Evolutionary conservation across 2,888 invertebrate species (phyloP).

Genomic region (Dasypogon diadema): DNA sequence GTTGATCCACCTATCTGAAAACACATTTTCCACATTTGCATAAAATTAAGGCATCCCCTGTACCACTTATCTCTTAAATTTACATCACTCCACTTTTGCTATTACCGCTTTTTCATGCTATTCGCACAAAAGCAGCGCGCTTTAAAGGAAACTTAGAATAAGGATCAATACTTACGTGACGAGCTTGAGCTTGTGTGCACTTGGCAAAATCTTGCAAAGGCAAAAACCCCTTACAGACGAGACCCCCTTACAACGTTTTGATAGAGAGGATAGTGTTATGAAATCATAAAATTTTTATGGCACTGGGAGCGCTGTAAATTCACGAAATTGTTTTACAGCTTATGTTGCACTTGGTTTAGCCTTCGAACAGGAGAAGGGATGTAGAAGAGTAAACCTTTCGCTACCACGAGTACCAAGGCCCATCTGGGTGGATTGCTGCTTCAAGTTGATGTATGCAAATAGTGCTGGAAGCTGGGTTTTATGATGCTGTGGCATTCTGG

Average conservation of each 20-base stretch:
- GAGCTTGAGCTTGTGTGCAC: constrained; percentile 19
- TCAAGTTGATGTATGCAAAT: constrained; percentile 39
- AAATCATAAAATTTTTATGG: constrained; percentile 47
- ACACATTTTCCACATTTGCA: constrained; percentile 37
- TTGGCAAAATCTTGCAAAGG: constrained; percentile 11
- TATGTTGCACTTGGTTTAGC: neutral
- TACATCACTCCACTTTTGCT: constrained; percentile 21
- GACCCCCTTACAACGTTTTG: constrained; percentile 11
- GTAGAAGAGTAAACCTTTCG: neutral
- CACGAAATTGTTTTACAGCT: constrained; percentile 41
- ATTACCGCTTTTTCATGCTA: constrained; percentile 2
- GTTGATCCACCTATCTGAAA: constrained; percentile 42
- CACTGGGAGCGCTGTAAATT: constrained; percentile 32
- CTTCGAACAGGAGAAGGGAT: neutral
- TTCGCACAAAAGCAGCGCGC: neutral
- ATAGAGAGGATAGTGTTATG: constrained; percentile 41
- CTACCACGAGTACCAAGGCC: neutral
- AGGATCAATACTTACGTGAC: constrained; percentile 20
- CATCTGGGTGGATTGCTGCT: neutral
- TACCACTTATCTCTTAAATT: constrained; percentile 34
- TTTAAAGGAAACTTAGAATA: constrained; percentile 11
- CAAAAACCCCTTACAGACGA: neutral
- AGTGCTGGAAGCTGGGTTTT: constrained; percentile 10
- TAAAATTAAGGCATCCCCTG: constrained; percentile 40
- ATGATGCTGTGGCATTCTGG: constrained; percentile 28